Evolutionary conservation across 2,888 invertebrate species (phyloP).

Genomic region (Cephus runcator): DNA sequence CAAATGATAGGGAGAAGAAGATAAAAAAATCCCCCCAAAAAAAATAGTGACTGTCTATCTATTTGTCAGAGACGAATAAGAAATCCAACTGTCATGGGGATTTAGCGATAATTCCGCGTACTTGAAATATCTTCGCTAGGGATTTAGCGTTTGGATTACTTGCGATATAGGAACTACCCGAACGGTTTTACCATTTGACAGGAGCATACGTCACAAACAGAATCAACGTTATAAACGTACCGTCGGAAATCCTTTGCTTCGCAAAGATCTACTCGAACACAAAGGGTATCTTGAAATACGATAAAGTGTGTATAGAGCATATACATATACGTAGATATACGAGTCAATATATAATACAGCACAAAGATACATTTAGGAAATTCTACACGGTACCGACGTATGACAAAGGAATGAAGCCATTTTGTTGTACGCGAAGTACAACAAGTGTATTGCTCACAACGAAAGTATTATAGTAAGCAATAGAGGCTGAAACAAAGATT

Average conservation of each 20-base stretch:
- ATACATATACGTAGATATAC: not conserved
- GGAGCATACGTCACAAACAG: slow-evolving; percentile 1
- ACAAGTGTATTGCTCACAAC: not conserved
- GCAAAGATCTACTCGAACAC: not conserved
- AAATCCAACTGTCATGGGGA: not conserved
- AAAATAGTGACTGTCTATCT: not conserved
- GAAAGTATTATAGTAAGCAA: not conserved
- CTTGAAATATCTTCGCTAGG: not conserved
- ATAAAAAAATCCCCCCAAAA: not conserved
- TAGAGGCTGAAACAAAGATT: not conserved
- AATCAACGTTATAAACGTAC: not conserved
- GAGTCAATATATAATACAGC: not conserved
- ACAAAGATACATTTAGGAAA: not conserved
- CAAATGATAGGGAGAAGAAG: not conserved
- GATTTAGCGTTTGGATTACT: not conserved
- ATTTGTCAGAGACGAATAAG: not conserved
- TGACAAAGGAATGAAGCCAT: not conserved
- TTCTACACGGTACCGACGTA: not conserved
- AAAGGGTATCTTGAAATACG: not conserved
- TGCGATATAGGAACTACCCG: not conserved
- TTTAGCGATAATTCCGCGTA: not conserved
- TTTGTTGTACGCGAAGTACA: not conserved
- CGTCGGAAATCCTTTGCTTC: not conserved
- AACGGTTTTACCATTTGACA: not conserved
- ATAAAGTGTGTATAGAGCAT: not conserved